Evolutionary conservation across 2,888 invertebrate species (phyloP), one percentile per base, ranked within the genome.

Genomic region (Dolichopus griseipennis): DNA sequence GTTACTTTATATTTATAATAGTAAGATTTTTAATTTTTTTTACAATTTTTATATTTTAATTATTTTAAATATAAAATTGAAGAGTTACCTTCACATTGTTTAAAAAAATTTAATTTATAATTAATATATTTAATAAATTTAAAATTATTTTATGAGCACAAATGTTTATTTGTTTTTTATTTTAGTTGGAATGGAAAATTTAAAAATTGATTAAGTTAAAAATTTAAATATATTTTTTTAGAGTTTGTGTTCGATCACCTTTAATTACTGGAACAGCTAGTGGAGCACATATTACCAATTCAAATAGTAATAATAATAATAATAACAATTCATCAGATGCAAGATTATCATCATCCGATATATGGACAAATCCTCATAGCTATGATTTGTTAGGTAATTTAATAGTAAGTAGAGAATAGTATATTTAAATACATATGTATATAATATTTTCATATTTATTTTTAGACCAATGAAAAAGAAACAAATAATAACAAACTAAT

Each of bases 171-270:
- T 27, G 2, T 27, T 27, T 27, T 27, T 27, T 27, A 27, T 27
- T 27, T 27, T 5, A 27, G 5, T 27, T 27, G 27, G 27, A 27
- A 27, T 27, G 27, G 27, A 27, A 27, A 27, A n/a, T n/a, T n/a
- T n/a, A n/a, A n/a, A 27, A 18, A 18, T 52, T 52, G 18, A 52
- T 18, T 15, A 18, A 52, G 2, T 18, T 12, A 52, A 52, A 52
- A 52, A 52, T 18, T 12, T 1, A 64, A 66, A 69, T 68, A 66
- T 62, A 68, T 64, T 70, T 75, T n/a, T 76, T 71, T 83, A 92
- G 91, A 73, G 91, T 90, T 64, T 92, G 91, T 81, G 87, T 90
- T 73, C 87, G 93, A 71, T 92, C 92, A 1, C 93, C 93, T 1
- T 86, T 93, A 74, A 91, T 92, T 76, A 89, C 90, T 61, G 90